Conservation (phyloP, 2,888 invertebrate species). For the Anaspis maculata region DNA sequence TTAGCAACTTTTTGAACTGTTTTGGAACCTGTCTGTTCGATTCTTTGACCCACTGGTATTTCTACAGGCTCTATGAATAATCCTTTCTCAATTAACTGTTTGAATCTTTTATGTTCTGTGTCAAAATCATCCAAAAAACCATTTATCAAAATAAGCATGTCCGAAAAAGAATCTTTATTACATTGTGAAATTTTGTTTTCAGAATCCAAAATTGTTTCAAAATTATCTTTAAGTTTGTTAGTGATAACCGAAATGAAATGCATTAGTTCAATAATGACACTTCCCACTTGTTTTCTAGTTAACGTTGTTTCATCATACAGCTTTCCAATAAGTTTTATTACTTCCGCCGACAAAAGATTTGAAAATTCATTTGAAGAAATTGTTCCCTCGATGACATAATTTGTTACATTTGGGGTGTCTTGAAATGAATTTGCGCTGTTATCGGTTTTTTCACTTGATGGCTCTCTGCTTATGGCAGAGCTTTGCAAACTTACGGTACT, state of each 20-base stretch:
- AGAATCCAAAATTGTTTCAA: not conserved
- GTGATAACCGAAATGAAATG: not conserved
- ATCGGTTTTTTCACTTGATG: too few relatives aligned
- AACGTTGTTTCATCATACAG: not conserved
- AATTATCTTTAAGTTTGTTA: not conserved
- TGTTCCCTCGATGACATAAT: too few relatives aligned
- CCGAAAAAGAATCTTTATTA: not conserved
- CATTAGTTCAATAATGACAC: not conserved
- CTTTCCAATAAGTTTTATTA: not conserved
- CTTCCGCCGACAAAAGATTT: too few relatives aligned
- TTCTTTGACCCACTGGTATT: constrained; percentile 4
- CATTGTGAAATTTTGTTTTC: not conserved
- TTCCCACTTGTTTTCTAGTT: not conserved
- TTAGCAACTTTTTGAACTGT: constrained; percentile 1
- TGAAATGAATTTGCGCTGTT: too few relatives aligned
- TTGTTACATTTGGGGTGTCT: too few relatives aligned
- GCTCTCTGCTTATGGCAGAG: too few relatives aligned
- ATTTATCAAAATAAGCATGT: not conserved
- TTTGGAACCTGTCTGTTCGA: constrained; percentile 1
- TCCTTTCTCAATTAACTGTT: constrained; percentile 1
- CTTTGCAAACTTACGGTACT: too few relatives aligned
- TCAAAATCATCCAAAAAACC: constrained; percentile 1
- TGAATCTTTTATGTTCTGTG: constrained; percentile 6
- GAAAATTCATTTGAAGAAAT: too few relatives aligned
- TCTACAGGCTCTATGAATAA: constrained; percentile 3